phyloP scores from a whole-genome alignment of 1,140 invertebrate species.

The Drosophila erecta region DNA sequence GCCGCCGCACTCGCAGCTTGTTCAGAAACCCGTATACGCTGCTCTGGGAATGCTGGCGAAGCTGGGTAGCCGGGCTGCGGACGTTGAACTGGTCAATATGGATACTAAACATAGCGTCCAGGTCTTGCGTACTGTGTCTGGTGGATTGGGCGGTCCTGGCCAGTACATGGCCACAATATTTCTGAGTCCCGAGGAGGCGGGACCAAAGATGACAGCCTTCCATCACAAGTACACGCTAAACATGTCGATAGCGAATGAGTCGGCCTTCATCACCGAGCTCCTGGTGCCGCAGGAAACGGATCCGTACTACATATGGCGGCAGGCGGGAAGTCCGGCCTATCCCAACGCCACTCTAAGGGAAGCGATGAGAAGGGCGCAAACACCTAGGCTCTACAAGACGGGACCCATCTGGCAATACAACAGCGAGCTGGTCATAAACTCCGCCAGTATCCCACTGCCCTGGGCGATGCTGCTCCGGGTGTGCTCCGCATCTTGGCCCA shows the following conservation, averaged over 20 bases:
- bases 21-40: constrained; percentile 85
- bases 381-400: constrained; percentile 57
- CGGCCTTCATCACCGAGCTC: constrained; percentile 80
- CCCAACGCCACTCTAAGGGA: constrained; percentile 69
- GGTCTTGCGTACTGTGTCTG: constrained; percentile 61
- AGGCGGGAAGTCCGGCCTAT: constrained; percentile 61
- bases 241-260: constrained; percentile 75
- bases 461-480: constrained; percentile 74
- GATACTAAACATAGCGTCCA: constrained; percentile 68
- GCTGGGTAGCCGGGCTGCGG: constrained; percentile 73
- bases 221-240: constrained; percentile 71
- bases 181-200: constrained; percentile 68
- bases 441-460: constrained; percentile 64
- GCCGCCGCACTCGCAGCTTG: constrained; percentile 85
- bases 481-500: constrained; percentile 65
- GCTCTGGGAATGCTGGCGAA: constrained; percentile 85
- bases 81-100: constrained; percentile 68
- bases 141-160: constrained; percentile 43
- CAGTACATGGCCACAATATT: constrained; percentile 74
- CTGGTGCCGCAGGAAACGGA: constrained; percentile 79
- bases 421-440: constrained; percentile 70
- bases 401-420: constrained; percentile 74
- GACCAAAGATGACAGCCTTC: constrained; percentile 52
- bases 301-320: constrained; percentile 70
- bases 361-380: constrained; percentile 66